Base-by-base conservation (phyloP, 1,140 invertebrate genomes). In the Eurosta solidaginis region DNA sequence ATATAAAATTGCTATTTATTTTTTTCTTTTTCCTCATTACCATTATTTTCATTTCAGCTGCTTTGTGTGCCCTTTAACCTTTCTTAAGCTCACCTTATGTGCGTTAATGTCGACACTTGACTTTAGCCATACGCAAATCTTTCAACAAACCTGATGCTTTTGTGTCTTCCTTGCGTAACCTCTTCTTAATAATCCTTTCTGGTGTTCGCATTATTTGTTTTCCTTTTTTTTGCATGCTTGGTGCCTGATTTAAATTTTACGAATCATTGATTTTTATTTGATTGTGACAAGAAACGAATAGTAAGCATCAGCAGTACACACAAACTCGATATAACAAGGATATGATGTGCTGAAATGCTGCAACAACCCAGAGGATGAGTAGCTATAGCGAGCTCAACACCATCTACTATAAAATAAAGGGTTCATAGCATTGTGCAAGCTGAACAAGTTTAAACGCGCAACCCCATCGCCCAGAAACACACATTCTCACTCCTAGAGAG, bases 231-330 rank as follows among this genome's bases (percentile, higher is more conserved):
- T 42, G 59, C 59, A 68, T 68, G 17, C 20, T 27, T 68, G 33
- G 59, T 68, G 59, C 29, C 82, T 82, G 85, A 85, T 85, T 85
- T 85, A 83, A 85, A 85, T 85, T 85, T 85, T 82, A 85, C 84
- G 85, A 85, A 79, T 83, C 84, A 85, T 85, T 85, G 84, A 85
- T 85, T 85, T 85, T 85, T 85, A 85, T 85, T 85, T 85, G 84
- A 85, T 85, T 85, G 76, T 78, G 76, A 52, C 63, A 74, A 79
- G 29, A 79, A 83, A 81, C 82, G 52, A 52, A 25, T 27, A 50
- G 74, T 44, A 50, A 49, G 27, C 54, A 59, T 33, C 29, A 59
- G 33, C 54, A 40, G 10, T n/a, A 40, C n/a, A 25, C 0, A 3
- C 29, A 29, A 68, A 40, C n/a, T 40, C 33, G 40, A 33, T 29